Percentiles rank a stretch among this genome's conserved stretches.
Evolutionary conservation across 2,888 invertebrate species (phyloP).

Genomic region (Nasonovia ribisnigri): DNA sequence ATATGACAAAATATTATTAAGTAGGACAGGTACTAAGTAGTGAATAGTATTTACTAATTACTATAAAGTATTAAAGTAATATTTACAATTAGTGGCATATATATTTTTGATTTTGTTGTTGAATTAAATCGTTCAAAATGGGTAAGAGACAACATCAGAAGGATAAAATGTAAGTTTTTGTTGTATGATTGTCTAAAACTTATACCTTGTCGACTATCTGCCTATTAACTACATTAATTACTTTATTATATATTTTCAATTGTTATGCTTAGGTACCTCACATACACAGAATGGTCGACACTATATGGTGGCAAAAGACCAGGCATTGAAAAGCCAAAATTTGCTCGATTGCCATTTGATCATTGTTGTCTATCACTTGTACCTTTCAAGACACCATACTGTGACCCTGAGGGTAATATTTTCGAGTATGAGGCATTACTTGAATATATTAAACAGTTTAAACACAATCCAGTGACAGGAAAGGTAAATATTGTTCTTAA

Average conservation of each 20-base stretch:
- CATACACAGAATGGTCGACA: constrained; percentile 90
- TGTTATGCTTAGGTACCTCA: constrained; percentile 78
- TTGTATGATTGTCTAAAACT: not conserved
- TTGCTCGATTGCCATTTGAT: constrained; percentile 91
- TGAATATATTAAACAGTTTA: constrained; percentile 90
- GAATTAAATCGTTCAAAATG: constrained; percentile 75
- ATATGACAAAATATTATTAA: not conserved
- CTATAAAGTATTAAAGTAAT: not conserved
- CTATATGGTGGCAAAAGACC: constrained; percentile 89
- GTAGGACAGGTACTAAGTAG: not conserved
- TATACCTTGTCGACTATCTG: not conserved
- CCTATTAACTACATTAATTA: not conserved
- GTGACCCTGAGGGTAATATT: constrained; percentile 90
- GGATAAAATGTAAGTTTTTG: constrained; percentile 85
- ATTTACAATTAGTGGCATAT: not conserved
- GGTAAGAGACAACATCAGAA: constrained; percentile 95
- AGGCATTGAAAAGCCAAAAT: constrained; percentile 80
- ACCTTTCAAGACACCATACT: constrained; percentile 92
- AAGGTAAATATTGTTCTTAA: constrained; percentile 73
- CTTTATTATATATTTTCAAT: constrained; percentile 52
- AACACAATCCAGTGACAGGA: constrained; percentile 94
- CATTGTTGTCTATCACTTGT: constrained; percentile 93
- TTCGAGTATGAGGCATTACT: constrained; percentile 91
- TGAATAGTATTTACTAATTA: not conserved
- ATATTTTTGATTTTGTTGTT: not conserved